phyloP scores from a whole-genome alignment of 1,140 invertebrate species.

The Stenopsyche tienmushanensis region DNA sequence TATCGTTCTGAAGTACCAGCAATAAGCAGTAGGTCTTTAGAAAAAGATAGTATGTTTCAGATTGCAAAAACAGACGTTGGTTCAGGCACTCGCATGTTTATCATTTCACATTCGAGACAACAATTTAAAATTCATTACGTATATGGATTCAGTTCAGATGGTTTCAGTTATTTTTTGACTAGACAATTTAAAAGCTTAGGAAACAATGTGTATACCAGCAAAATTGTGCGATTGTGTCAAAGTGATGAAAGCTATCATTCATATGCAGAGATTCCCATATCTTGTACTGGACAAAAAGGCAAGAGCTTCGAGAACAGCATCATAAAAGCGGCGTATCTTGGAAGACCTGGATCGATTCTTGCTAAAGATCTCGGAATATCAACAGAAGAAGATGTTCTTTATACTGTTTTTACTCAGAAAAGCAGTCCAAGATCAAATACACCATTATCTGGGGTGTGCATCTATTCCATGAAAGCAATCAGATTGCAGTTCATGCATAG shows the following conservation, averaged over 20 bases:
- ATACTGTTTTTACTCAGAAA: slow-evolving; percentile 80
- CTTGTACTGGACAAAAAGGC: slow-evolving; percentile 71
- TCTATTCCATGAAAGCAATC: slow-evolving; percentile 84
- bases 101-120: slow-evolving; percentile 76
- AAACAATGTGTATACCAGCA: slow-evolving; percentile 74
- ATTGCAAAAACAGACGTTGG: slow-evolving; percentile 82
- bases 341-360: slow-evolving; percentile 79
- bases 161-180: slow-evolving; percentile 90
- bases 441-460: slow-evolving; percentile 75
- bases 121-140: slow-evolving; percentile 86
- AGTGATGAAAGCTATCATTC: slow-evolving; percentile 90
- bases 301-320: slow-evolving; percentile 81
- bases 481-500: slow-evolving; percentile 91
- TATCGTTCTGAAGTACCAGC: slow-evolving; percentile 87
- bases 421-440: slow-evolving; percentile 61
- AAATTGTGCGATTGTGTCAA: slow-evolving; percentile 86
- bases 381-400: slow-evolving; percentile 83
- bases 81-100: slow-evolving; percentile 80
- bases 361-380: slow-evolving; percentile 78
- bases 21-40: slow-evolving; percentile 80
- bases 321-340: slow-evolving; percentile 82
- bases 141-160: slow-evolving; percentile 85
- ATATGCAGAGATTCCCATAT: slow-evolving; percentile 90
- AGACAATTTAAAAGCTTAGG: slow-evolving; percentile 79
- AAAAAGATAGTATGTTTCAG: slow-evolving; percentile 75